These are phyloP conservation scores for Byasa hedistus DNA, from an alignment of 2,888 invertebrate species.

Conservation along the genomic window DNA sequence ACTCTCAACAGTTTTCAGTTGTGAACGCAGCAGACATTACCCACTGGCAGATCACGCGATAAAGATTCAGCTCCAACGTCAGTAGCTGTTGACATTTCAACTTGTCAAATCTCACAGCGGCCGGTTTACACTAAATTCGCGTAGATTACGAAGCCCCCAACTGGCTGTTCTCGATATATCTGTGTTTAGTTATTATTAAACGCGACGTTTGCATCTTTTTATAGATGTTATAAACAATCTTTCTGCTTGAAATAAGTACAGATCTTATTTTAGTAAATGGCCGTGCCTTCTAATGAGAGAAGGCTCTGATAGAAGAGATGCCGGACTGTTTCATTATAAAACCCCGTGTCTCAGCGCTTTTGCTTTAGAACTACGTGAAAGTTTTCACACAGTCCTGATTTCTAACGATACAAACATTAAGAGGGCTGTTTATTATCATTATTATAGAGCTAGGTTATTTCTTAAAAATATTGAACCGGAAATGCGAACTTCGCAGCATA, in stretches of 20 bases:
- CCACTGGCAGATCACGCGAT: not conserved
- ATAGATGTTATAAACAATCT: not conserved
- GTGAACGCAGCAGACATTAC: slow-evolving; percentile 2
- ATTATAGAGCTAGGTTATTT: not conserved
- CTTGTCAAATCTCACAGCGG: slow-evolving; percentile 43
- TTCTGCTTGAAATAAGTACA: not conserved
- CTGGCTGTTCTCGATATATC: slow-evolving; percentile 14
- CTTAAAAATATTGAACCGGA: not conserved
- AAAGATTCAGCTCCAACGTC: slow-evolving; percentile 33
- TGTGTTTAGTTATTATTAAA: not conserved
- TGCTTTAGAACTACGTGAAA: too few relatives aligned
- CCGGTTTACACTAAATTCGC: slow-evolving; percentile 40
- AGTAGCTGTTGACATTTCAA: slow-evolving; percentile 44
- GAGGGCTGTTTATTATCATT: not conserved
- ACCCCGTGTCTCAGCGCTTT: too few relatives aligned
- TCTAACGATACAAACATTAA: too few relatives aligned
- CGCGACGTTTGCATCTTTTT: not conserved
- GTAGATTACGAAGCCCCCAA: slow-evolving; percentile 38
- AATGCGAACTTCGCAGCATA: not conserved
- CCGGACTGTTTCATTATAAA: too few relatives aligned
- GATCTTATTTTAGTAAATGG: too few relatives aligned
- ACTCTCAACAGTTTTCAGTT: not conserved
- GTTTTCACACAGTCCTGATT: too few relatives aligned
- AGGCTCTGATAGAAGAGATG: too few relatives aligned
- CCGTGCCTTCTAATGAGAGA: too few relatives aligned